Base-by-base conservation (phyloP, 1,140 invertebrate genomes). In the Drosophila gunungcola region DNA sequence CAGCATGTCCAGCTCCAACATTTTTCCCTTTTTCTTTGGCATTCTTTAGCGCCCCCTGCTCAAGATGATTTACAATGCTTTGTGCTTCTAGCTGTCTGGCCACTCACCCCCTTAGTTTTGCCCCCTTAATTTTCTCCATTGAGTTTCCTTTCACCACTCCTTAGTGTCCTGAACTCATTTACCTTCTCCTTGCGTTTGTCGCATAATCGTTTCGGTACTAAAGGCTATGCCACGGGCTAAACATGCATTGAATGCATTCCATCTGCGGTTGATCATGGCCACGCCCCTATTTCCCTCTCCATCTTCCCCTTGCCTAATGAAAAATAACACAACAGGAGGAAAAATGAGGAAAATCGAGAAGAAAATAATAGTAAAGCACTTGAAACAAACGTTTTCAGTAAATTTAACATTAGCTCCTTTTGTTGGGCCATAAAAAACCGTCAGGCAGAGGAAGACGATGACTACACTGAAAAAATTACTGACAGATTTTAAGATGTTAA, bases 311-410 rank as follows among this genome's bases (percentile, higher is more conserved):
- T 74, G 45, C 55, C 73, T 78, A 63, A 67, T 67, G 45, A 83
- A 83, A 79, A 77, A 62, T 68, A 77, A 80, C 68, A 53, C 16
- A 32, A 42, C 38, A 56, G 45, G 46, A 68, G 62, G 58, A 63
- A 70, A 78, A 42, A 46, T 57, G 39, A 58, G 53, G 56, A 53
- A 36, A 32, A 80, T 46, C 55, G 43, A 63, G 57, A 64, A 53
- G 63, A 48, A 63, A 89, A 89, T 84, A 88, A 88, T 89, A 89
- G 84, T 88, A 80, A 88, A 88, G 84, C 84, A 88, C 84, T 88
- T 88, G 79, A 86, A 86, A 88, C 83, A 86, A 86, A 86, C 83
- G 84, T 88, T 88, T 88, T 89, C 84, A 84, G 84, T 88, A 88
- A 89, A 88, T 88, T 88, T 88, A 88, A 89, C 84, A 88, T 88